Conservation (phyloP, 2,888 invertebrate species). For the Toxonevra muliebris region DNA sequence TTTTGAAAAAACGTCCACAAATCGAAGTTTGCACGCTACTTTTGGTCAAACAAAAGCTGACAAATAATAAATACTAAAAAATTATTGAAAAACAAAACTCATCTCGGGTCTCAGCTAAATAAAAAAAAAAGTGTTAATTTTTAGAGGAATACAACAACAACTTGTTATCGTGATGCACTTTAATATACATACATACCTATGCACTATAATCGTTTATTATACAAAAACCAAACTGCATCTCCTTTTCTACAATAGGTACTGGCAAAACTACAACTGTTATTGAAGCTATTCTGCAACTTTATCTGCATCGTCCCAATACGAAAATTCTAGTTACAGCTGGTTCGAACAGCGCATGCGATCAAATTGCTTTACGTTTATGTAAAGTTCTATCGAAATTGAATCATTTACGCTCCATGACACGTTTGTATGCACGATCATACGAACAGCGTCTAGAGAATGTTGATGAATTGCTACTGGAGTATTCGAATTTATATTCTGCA, state of each 20-base stretch:
- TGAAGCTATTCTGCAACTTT: slow-evolving; percentile 74
- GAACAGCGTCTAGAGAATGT: slow-evolving; percentile 60
- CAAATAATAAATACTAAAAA: no score
- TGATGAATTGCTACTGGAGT: slow-evolving; percentile 51
- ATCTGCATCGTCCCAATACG: slow-evolving; percentile 54
- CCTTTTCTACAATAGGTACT: slow-evolving; percentile 64
- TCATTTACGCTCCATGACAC: slow-evolving; percentile 54
- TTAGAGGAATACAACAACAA: no score
- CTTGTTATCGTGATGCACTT: no score
- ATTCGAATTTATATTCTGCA: slow-evolving; percentile 59
- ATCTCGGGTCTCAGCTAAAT: no score
- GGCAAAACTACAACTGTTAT: slow-evolving; percentile 78
- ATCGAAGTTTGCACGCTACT: no score
- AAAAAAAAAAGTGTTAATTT: no score
- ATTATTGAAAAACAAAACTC: no score
- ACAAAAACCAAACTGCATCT: no score
- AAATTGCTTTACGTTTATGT: slow-evolving; percentile 68
- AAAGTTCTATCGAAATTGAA: slow-evolving; percentile 37
- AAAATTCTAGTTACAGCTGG: slow-evolving; percentile 73
- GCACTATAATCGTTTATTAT: neutral
- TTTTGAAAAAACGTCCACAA: no score
- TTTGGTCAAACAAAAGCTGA: no score
- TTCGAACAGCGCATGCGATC: slow-evolving; percentile 78
- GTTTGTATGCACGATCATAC: slow-evolving; percentile 64
- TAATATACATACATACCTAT: no score